These are phyloP conservation scores for Galerucella nymphaeae DNA, from an alignment of 2,888 invertebrate species.

Conservation along the genomic window DNA sequence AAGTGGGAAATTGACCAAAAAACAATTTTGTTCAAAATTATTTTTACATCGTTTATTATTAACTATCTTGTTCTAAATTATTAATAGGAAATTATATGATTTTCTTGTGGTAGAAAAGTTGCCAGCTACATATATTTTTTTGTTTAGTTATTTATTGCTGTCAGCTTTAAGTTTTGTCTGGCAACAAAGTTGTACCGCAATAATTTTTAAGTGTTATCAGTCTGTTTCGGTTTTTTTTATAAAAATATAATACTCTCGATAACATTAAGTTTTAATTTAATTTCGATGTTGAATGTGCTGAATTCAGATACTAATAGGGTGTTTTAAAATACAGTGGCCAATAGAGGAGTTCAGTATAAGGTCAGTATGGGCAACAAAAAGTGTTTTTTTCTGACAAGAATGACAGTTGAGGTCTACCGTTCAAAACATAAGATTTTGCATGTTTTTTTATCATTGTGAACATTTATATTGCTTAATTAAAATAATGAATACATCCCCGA, in stretches of 20 bases:
- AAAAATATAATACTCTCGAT: conserved; percentile 10
- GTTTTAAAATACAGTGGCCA: not conserved
- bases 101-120: not conserved
- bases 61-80: not conserved
- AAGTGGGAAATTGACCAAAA: conserved; percentile 4
- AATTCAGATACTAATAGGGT: not conserved
- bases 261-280: not conserved
- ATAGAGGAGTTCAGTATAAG: too few relatives aligned
- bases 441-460: too few relatives aligned
- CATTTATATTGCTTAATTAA: too few relatives aligned
- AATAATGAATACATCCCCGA: too few relatives aligned
- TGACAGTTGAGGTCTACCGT: too few relatives aligned
- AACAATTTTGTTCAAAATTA: not conserved
- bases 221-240: conserved; percentile 5
- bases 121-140: conserved; percentile 1
- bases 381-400: too few relatives aligned
- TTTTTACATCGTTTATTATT: not conserved
- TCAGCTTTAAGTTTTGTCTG: conserved; percentile 13
- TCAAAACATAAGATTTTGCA: too few relatives aligned
- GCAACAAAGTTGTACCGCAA: conserved; percentile 5
- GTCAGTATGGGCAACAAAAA: too few relatives aligned
- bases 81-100: not conserved
- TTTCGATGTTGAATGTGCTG: conserved; percentile 3
- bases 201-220: conserved; percentile 18
- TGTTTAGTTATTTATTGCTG: conserved; percentile 16